A percentile compares a stretch with the other conserved stretches of the same genome.
These are phyloP conservation scores for Channa argus DNA, from an alignment of 2,113 vertebrate genomes.

Conservation along the genomic window DNA sequence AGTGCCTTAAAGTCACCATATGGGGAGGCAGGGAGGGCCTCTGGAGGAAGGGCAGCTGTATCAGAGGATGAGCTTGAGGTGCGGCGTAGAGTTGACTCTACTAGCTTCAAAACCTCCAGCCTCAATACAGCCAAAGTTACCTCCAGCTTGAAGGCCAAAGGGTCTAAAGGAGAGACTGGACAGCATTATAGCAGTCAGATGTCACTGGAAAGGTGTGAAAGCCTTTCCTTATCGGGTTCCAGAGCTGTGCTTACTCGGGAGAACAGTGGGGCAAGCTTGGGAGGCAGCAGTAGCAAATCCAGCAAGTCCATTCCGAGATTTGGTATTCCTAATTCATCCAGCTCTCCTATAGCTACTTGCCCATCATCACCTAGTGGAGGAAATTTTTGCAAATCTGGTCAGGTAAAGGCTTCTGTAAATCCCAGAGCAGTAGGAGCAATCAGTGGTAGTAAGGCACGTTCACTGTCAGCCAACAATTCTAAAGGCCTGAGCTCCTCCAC, in stretches of 20 bases:
- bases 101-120: slow-evolving; percentile 83
- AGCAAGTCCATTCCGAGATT: slow-evolving; percentile 89
- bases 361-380: slow-evolving; percentile 75
- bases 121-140: slow-evolving; percentile 85
- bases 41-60: slow-evolving; percentile 65
- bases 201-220: slow-evolving; percentile 91
- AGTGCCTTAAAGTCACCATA: slow-evolving; percentile 86
- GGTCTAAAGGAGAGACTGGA: slow-evolving; percentile 81
- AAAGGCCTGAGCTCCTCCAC: slow-evolving; percentile 89
- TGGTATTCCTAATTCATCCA: slow-evolving; percentile 86
- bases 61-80: slow-evolving; percentile 79
- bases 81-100: slow-evolving; percentile 80
- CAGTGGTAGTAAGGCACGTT: slow-evolving; percentile 85
- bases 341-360: slow-evolving; percentile 82
- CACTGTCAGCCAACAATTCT: slow-evolving; percentile 80
- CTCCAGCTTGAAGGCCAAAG: slow-evolving; percentile 87
- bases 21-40: slow-evolving; percentile 77
- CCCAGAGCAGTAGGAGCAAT: slow-evolving; percentile 79
- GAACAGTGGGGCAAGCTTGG: slow-evolving; percentile 81
- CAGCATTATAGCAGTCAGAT: slow-evolving; percentile 87
- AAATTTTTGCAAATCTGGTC: slow-evolving; percentile 75
- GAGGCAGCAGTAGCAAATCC: slow-evolving; percentile 78
- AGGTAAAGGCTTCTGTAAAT: slow-evolving; percentile 80
- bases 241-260: slow-evolving; percentile 83
- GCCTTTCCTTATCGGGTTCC: slow-evolving; percentile 82